Conservation (phyloP, 2,888 invertebrate species). For the Philonicus albiceps region DNA sequence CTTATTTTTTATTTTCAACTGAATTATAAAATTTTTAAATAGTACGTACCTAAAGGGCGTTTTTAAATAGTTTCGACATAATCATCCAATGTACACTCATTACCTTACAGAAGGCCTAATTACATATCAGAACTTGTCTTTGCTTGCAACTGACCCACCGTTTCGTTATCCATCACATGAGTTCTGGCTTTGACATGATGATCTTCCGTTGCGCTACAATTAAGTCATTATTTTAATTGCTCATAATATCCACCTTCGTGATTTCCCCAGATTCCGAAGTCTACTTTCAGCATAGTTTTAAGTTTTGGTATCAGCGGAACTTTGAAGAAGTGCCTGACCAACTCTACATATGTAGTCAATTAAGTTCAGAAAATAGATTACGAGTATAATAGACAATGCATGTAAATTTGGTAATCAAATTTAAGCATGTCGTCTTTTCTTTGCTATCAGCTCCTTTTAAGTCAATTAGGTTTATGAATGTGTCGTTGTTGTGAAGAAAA, state of each 20-base stretch:
- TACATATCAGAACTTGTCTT: background rate
- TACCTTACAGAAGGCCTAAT: background rate
- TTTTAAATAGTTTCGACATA: background rate
- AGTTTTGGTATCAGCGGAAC: background rate
- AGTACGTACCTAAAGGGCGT: background rate
- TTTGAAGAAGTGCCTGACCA: background rate
- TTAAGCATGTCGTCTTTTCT: background rate
- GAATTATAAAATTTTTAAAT: background rate
- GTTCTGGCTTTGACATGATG: too few relatives aligned
- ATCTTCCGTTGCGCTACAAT: background rate
- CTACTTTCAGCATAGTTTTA: background rate
- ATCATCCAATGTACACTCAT: background rate
- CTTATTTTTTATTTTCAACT: too few relatives aligned
- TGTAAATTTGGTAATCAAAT: background rate
- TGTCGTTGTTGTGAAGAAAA: too few relatives aligned
- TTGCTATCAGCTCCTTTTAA: background rate
- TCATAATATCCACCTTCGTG: background rate
- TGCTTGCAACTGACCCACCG: background rate
- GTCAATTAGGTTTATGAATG: background rate
- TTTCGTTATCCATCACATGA: background rate
- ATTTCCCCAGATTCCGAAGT: background rate
- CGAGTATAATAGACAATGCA: background rate
- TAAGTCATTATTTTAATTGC: background rate
- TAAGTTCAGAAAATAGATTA: background rate
- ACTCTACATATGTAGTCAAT: background rate